These are phyloP conservation scores for Lasioglossum malachurum DNA, from an alignment of 2,888 invertebrate genomes.

Conservation along the genomic window DNA sequence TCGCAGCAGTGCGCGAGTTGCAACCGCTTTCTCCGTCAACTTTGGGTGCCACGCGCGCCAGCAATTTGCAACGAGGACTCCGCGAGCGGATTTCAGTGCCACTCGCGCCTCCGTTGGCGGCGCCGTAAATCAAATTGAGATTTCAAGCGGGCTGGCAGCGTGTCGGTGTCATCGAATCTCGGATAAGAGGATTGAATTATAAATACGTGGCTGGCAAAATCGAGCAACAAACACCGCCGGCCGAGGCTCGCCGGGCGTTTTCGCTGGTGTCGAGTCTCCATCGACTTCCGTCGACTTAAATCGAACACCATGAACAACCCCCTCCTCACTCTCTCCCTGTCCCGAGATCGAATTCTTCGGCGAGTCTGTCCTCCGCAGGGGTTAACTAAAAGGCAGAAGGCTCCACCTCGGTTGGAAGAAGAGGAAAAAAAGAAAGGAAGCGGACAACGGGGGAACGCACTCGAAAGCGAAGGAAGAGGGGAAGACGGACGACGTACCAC, in stretches of 20 bases:
- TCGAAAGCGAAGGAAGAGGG: neutral
- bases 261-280: conserved; percentile 50
- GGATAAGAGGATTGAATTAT: conserved; percentile 67
- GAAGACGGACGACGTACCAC: conserved; percentile 31
- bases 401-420: neutral
- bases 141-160: conserved; percentile 50
- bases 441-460: neutral
- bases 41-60: neutral
- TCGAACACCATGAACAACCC: conserved; percentile 44
- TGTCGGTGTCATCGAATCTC: conserved; percentile 61
- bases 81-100: neutral
- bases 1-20: neutral
- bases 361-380: conserved; percentile 32
- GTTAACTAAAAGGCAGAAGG: conserved; percentile 36
- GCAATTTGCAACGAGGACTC: neutral
- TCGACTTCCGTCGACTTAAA: conserved; percentile 52
- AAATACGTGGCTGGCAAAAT: conserved; percentile 46
- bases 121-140: conserved; percentile 58
- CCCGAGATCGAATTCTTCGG: conserved; percentile 59
- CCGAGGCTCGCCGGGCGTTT: conserved; percentile 21
- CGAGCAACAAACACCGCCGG: conserved; percentile 15
- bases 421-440: neutral
- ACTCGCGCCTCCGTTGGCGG: conserved; percentile 11
- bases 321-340: neutral
- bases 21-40: neutral